Base-by-base conservation (phyloP, 1,140 invertebrate genomes). In the Drosophila paulistorum region DNA sequence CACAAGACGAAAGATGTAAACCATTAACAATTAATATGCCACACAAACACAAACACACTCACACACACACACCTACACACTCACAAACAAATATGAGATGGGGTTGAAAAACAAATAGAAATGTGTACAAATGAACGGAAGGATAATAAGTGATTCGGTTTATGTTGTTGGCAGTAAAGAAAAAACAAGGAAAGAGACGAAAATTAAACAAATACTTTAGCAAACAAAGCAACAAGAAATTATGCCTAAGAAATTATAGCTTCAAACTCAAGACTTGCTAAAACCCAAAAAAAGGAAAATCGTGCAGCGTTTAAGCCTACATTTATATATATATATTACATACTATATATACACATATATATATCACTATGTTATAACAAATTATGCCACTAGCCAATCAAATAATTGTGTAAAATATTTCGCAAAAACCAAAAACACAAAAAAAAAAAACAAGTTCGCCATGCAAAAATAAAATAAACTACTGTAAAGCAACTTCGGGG, bases 231-330 rank as follows among this genome's bases (percentile, higher is more conserved):
- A 69, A 76, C 68, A 55, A 81, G 79, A 86, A 74, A 66, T 69
- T 74, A 82, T 58, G 83, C 79, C 70, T 83, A 87, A 87, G 76
- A 87, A 76, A 86, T 87, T 86, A 77, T 75, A 89, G 84, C 84
- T 89, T 89, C 84, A 75, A 80, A 89, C 73, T 83, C 77, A 89
- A 87, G 80, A 87, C 84, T 87, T 87, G 84, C 84, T 89, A 87
- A 60, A 69, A 68, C 33, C 33, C 63, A 71, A 58, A 61, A 35
- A 64, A 63, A 48, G 59, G 60, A 60, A 66, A 71, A 39, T 67
- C 73, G 57, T 69, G 63, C 75, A 75, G 77, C 69, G 59, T 60
- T 73, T 81, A 81, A 54, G 78, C 73, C 68, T 67, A 78, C 72
- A 45, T 39, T 9, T 35, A 35, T 68, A 71, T 67, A 79, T 48